Base-by-base conservation (phyloP, 2,797 vertebrate species). In the Synaphobranchus kaupii region DNA sequence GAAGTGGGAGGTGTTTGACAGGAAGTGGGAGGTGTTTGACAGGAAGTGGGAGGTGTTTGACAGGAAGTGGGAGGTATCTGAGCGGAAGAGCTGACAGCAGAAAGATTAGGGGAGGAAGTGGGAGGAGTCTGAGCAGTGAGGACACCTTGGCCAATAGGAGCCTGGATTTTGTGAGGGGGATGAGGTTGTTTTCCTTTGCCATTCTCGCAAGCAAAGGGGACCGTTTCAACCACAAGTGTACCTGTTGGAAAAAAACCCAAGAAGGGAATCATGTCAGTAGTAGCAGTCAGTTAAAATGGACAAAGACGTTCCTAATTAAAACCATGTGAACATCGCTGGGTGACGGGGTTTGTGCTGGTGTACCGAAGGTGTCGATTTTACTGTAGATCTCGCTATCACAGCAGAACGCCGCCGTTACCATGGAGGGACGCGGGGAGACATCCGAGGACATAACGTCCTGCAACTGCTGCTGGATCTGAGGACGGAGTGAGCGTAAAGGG, bases 401-500 rank as follows among this genome's bases (percentile, higher is more conserved):
- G 39, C 83, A 81, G 47, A 93, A 63, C 0, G 83, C 84, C 31
- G 90, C 31, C 10, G 89, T 86, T 86, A 92, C 87, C 90, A 91
- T 89, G 2, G 90, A 86, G 2, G 89, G 71, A 15, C 87, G 85
- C 12, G 90, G 85, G 48, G 39, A 9, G 48, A 88, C 83, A 31
- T 87, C 89, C 86, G 89, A 86, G 39, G 90, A 90, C 34, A 91
- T 28, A 31, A 93, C 8, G 31, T 81, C 86, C 56, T 89, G 81
- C 68, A 89, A 86, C 34, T 88, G 89, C 34, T 83, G 85, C 28
- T 88, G 85, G 86, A 93, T 92, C 92, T 93, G 86, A 56, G 28
- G 60, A n/a, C 34, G 17, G 60, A 47, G 52, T 25, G 22, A 48
- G 39, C 39, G 39, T 2, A 39, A 22, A 25, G 87, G 20, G 17